A percentile compares a stretch with the other conserved stretches of the same genome.
Evolutionary conservation across 2,888 invertebrate genomes (phyloP).

Genomic region (Plagodis pulveraria): DNA sequence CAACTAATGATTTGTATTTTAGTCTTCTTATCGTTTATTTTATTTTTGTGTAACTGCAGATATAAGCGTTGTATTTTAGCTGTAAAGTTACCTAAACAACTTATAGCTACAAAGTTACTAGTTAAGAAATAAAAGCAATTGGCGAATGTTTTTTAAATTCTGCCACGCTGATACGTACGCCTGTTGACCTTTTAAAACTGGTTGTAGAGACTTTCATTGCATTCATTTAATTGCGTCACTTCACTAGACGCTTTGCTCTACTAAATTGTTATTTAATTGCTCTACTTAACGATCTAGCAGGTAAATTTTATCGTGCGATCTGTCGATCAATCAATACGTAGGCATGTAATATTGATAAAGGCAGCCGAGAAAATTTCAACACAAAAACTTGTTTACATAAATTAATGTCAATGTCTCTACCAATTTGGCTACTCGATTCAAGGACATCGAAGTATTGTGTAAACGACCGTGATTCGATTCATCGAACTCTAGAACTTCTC

Average conservation of each 20-base stretch:
- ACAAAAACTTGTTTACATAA: conserved; percentile 19
- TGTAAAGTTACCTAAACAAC: background rate
- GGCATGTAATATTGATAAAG: background rate
- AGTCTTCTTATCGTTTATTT: background rate
- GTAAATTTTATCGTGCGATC: conserved; percentile 4
- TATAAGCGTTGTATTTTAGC: background rate
- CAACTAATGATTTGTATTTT: background rate
- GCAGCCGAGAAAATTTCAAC: conserved; percentile 9
- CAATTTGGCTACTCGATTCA: conserved; percentile 25
- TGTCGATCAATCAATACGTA: background rate
- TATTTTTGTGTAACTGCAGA: background rate
- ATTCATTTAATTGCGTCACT: conserved; percentile 32
- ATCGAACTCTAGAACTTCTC: conserved; percentile 35
- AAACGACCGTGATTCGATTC: conserved; percentile 45
- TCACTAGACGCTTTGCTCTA: conserved; percentile 30
- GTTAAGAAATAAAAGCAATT: too few relatives aligned
- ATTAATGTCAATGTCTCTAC: conserved; percentile 13
- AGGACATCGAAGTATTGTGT: conserved; percentile 39
- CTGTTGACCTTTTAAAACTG: conserved; percentile 25
- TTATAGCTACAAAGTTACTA: background rate
- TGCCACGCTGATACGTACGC: too few relatives aligned
- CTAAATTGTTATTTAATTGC: conserved; percentile 30
- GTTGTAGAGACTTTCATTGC: conserved; percentile 39
- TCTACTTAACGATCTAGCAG: conserved; percentile 13
- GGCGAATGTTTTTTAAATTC: too few relatives aligned